Evolutionary conservation across 2,888 invertebrate species (phyloP).

Genomic region (Hydrotaea diabolus): DNA sequence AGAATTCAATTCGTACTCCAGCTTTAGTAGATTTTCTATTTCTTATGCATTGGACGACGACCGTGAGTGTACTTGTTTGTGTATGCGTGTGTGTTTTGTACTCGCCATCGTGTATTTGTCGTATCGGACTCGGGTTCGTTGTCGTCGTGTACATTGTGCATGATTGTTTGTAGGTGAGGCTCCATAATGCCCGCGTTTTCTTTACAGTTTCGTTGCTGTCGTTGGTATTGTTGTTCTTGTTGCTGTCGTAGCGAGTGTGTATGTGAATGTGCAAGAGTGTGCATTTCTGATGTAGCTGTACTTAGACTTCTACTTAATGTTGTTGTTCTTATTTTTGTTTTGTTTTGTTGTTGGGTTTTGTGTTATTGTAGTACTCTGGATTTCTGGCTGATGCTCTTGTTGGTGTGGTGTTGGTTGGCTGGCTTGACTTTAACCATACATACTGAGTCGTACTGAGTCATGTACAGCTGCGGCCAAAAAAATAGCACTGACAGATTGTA

Average conservation of each 20-base stretch:
- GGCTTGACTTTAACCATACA: constrained; percentile 26
- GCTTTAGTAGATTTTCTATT: neutral
- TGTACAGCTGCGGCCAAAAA: too few species aligned
- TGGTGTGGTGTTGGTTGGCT: too few species aligned
- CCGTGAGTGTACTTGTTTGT: neutral
- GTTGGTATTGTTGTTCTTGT: constrained; percentile 48
- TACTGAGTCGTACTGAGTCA: too few species aligned
- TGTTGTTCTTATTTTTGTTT: constrained; percentile 33
- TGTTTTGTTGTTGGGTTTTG: neutral
- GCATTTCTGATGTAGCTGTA: neutral
- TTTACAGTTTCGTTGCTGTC: constrained; percentile 27
- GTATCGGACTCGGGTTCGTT: too few species aligned
- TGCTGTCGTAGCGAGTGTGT: constrained; percentile 52
- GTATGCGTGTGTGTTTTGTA: neutral
- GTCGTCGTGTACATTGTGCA: constrained; percentile 17
- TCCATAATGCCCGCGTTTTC: constrained; percentile 45
- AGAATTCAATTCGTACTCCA: constrained; percentile 23
- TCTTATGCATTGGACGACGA: neutral
- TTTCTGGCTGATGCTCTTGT: neutral
- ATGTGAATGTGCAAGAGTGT: neutral
- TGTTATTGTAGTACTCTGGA: neutral
- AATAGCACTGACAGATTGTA: too few species aligned
- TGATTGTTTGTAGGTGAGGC: constrained; percentile 43
- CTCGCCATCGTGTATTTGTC: neutral
- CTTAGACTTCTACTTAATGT: constrained; percentile 1